Conservation (phyloP, 2,797 vertebrate genomes). For the Sphenodon punctatus region DNA sequence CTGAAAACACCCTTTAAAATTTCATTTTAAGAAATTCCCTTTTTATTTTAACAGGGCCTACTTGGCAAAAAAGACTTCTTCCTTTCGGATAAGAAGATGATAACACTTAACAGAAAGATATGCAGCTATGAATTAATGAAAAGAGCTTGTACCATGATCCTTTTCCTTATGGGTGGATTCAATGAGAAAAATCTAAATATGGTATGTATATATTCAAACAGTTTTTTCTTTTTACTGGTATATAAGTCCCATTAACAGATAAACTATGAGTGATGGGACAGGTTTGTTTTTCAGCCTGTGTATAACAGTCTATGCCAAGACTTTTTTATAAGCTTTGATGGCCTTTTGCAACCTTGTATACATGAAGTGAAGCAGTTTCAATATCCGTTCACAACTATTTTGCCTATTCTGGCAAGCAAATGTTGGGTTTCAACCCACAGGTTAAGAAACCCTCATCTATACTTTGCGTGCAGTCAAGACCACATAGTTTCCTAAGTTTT, state of each 20-base stretch:
- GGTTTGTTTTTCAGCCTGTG: not conserved
- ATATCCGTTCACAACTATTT: too few species aligned
- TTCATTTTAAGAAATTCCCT: not conserved
- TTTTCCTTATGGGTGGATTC: not conserved
- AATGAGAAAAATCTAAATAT: not conserved
- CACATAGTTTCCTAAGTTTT: too few species aligned
- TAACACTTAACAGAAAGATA: not conserved
- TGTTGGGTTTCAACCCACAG: too few species aligned
- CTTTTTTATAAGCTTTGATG: too few species aligned
- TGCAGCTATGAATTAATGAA: not conserved
- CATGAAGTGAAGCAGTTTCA: too few species aligned
- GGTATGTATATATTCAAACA: not conserved
- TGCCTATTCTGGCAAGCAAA: too few species aligned
- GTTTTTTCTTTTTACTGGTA: not conserved
- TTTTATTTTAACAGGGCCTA: conserved; percentile 62
- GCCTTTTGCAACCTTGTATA: too few species aligned
- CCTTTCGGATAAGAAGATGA: conserved; percentile 60
- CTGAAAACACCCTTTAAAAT: not conserved
- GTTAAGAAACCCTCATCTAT: too few species aligned
- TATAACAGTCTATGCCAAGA: not conserved
- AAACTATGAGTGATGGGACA: too few species aligned
- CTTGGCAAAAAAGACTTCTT: conserved; percentile 81
- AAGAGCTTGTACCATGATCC: not conserved
- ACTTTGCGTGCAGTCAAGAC: too few species aligned
- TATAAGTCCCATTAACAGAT: not conserved